Evolutionary conservation across 2,888 invertebrate species (phyloP), one percentile per base, ranked within the genome.

Genomic region (Flabesymbios commensalis): DNA sequence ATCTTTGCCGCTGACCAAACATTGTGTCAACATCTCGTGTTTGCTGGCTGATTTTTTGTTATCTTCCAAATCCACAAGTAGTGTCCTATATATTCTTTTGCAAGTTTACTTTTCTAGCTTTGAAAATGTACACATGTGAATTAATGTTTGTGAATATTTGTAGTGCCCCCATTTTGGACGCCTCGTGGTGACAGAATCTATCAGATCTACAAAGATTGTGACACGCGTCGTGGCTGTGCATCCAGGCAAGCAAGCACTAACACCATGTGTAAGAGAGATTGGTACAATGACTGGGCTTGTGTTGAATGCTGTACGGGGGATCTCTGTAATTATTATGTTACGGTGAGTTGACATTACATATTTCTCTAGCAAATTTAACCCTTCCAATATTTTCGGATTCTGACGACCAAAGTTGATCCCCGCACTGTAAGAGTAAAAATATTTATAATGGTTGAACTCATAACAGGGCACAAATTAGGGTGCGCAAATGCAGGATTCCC

Each of bases 211-310:
- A 97, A 97, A 82, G 85, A 88, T 52, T 97, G 97, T 85, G 89
- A 93, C 17, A 90, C 90, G 0, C 90, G 90, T 79, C 87, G 88
- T 0, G 87, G 89, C 67, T 97, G 97, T 80, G 89, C 90, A 29
- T 74, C 91, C 90, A 90, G 87, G 87, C 59, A 66, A 26, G 59
- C 49, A 2, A 56, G 45, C 3, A 57, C 61, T 24, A 49, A 55
- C 32, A 31, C 53, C 5, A 45, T 61, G 1, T 71, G 71, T 49
- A 55, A 66, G 22, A 48, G 69, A 29, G 61, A 62, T 60, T 81
- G 80, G 94, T 98, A 95, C 78, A 90, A 93, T 78, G 96, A 97
- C 83, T 97, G 97, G 97, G 89, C 90, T 68, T 97, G 96, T 83
- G 90, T 92, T 0, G 94, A 96, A 81, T 97, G 97, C 83, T 97